Percentiles rank a stretch among this genome's conserved stretches.
Conservation (phyloP, 2,888 invertebrate species). For the Ennomos fuscantarius region DNA sequence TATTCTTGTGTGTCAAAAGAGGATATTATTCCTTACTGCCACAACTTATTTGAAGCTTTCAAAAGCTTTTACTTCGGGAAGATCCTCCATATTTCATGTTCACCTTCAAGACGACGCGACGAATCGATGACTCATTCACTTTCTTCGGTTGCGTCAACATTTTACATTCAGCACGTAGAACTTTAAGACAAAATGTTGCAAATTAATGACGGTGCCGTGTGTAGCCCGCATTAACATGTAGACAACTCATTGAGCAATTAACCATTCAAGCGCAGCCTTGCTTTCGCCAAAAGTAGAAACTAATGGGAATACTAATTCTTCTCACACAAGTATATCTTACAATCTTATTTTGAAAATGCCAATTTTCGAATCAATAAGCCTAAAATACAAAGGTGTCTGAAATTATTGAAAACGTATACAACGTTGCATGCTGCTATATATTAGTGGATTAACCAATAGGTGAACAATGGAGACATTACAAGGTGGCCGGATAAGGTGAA, state of each 20-base stretch:
- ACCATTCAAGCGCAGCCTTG: conserved; percentile 60
- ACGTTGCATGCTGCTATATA: conserved; percentile 48
- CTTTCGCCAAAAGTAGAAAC: conserved; percentile 61
- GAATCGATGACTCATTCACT: conserved; percentile 27
- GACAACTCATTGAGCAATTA: conserved; percentile 60
- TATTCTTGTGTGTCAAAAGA: neutral
- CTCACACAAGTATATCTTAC: conserved; percentile 40
- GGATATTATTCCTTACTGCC: neutral
- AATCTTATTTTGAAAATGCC: conserved; percentile 42
- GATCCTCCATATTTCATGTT: conserved; percentile 12
- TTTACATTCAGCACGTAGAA: conserved; percentile 32
- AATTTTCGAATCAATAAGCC: conserved; percentile 9
- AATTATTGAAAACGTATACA: conserved; percentile 22
- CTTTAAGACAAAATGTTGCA: conserved; percentile 43
- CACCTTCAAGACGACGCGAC: conserved; percentile 12
- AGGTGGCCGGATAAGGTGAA: conserved; percentile 74
- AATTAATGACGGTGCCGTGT: conserved; percentile 55
- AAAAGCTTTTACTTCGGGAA: conserved; percentile 7
- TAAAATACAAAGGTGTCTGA: conserved; percentile 9
- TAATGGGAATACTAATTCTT: conserved; percentile 44
- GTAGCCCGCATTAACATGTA: conserved; percentile 56
- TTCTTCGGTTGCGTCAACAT: conserved; percentile 27
- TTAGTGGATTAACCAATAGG: conserved; percentile 65
- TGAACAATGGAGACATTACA: conserved; percentile 81
- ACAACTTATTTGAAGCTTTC: conserved; percentile 1